Evolutionary conservation across 2,888 invertebrate species (phyloP).

Genomic region (Eumerus sabulonum): DNA sequence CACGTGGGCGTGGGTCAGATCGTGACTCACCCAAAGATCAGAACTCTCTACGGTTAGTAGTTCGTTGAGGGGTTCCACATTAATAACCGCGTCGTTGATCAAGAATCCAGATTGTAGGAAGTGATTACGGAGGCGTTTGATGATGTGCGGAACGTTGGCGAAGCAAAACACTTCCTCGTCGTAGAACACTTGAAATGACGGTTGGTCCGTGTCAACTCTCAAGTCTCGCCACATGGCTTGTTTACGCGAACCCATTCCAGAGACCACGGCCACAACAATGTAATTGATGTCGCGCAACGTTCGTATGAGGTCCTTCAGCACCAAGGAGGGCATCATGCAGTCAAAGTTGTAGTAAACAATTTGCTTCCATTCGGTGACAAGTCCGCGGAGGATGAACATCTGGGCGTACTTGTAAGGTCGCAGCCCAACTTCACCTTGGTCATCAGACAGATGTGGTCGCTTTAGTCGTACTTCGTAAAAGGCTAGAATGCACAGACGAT

Average conservation of each 20-base stretch:
- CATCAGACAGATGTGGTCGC: neutral
- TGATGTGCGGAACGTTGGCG: slow-evolving; percentile 38
- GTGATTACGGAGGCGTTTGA: slow-evolving; percentile 34
- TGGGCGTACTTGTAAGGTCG: slow-evolving; percentile 35
- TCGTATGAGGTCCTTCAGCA: slow-evolving; percentile 26
- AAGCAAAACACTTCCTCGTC: slow-evolving; percentile 31
- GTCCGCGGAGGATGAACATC: slow-evolving; percentile 30
- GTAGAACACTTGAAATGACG: slow-evolving; percentile 17
- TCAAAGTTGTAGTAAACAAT: slow-evolving; percentile 42
- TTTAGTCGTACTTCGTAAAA: slow-evolving; percentile 36
- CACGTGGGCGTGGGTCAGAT: slow-evolving; percentile 20
- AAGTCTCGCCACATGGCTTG: slow-evolving; percentile 27
- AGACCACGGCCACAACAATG: slow-evolving; percentile 31
- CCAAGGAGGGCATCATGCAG: slow-evolving; percentile 30
- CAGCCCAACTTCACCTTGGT: slow-evolving; percentile 3
- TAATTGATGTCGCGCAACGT: slow-evolving; percentile 13
- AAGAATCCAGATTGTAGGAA: slow-evolving; percentile 14
- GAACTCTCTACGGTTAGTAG: slow-evolving; percentile 16
- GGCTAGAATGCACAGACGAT: slow-evolving; percentile 32
- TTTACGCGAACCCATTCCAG: slow-evolving; percentile 31
- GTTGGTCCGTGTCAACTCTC: neutral
- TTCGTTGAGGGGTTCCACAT: slow-evolving; percentile 21
- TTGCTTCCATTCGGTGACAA: slow-evolving; percentile 29
- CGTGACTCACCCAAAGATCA: slow-evolving; percentile 19
- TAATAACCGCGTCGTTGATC: neutral